A percentile compares a stretch with the other conserved stretches of the same genome.
Conservation (phyloP, 92 coral and sea anemone genomes). For the Heteractis magnifica region DNA sequence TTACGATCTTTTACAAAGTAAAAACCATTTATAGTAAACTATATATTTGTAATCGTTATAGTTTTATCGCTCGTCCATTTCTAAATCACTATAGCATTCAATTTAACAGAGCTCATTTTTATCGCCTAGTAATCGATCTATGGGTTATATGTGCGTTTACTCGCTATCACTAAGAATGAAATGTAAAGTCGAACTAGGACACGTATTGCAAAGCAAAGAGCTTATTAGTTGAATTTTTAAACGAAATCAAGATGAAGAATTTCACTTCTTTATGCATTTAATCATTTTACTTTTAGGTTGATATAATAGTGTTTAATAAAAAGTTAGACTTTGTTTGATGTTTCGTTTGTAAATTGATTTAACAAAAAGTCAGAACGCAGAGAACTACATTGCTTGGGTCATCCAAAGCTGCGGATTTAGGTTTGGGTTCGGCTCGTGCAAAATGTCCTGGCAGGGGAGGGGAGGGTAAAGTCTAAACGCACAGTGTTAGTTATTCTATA, state of each 20-base stretch:
- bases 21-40: constrained; percentile 16
- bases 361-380: no score
- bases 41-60: constrained; percentile 28
- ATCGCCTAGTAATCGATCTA: neutral
- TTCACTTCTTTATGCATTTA: neutral
- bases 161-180: neutral
- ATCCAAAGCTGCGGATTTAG: no score
- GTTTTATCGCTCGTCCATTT: constrained; percentile 13
- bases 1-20: constrained; percentile 21
- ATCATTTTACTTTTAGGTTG: neutral
- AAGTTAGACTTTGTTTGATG: neutral
- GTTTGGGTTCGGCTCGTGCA: no score
- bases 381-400: no score
- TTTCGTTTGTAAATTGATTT: neutral
- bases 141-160: neutral
- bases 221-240: neutral
- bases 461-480: no score
- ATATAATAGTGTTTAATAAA: neutral
- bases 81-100: neutral
- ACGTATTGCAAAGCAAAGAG: neutral
- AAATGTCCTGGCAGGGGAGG: no score
- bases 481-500: no score
- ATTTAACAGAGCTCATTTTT: neutral
- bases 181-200: neutral
- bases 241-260: neutral